Base-by-base conservation (phyloP, 2,113 vertebrate species). In the Chinchilla lanigera region DNA sequence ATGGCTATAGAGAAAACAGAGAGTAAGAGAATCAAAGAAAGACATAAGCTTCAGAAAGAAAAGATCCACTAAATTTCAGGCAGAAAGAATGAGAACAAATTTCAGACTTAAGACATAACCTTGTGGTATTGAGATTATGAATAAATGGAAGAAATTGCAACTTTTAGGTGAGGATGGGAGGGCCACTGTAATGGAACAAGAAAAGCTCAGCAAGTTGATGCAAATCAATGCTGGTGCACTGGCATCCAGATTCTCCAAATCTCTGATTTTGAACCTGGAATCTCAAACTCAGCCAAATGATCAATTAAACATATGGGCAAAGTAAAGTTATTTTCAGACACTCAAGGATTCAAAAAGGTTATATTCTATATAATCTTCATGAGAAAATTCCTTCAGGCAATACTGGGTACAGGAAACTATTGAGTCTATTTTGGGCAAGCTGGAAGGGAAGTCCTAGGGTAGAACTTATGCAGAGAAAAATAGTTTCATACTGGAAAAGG, bases 21-120 rank as follows among this genome's bases (percentile, higher is more conserved):
- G n/a, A 63, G 33, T 19, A 41, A 60, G 30, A 54, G 26, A 38
- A 86, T 11, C 52, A 30, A 50, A 65, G 56, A 86, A 80, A 94
- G 7, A 56, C 8, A 75, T 17, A 41, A 67, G 16, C 50, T 89
- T 67, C 50, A 73, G 89, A 95, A 93, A 20, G 58, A 77, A 89
- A 94, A 88, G 56, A 90, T n/a, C 26, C 20, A 86, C 35, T 75
- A 63, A 75, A 94, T 54, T 92, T 26, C 14, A 61, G 16, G 47
- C n/a, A 96, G 75, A 93, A 41, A 41, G 81, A 94, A 78, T 61
- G 44, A 95, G 67, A 67, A 12, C 81, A 88, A 81, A 67, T 50
- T 90, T 44, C 47, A 83, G 89, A 85, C 19, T 81, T 90, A 33
- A 84, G 28, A 95, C 9, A 65, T 24, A 90, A 28, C 28, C 30